A percentile compares a stretch with the other conserved stretches of the same genome.
Conservation (phyloP, 2,888 invertebrate genomes). For the Melieria crassipennis region DNA sequence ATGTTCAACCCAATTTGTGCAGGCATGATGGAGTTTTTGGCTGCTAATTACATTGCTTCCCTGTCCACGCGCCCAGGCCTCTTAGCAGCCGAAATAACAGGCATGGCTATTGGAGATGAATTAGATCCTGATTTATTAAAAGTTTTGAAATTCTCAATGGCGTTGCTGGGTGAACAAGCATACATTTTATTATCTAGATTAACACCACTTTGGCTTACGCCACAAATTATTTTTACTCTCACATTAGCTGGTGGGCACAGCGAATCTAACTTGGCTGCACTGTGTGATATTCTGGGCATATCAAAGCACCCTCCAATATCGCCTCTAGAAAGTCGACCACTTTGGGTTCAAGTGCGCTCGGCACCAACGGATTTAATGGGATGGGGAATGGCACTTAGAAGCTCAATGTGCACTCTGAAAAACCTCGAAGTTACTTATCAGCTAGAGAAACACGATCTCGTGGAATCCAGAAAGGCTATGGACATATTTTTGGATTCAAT, state of each 20-base stretch:
- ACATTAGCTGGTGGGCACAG: constrained; percentile 69
- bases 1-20: constrained; percentile 68
- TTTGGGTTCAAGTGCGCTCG: constrained; percentile 64
- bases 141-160: constrained; percentile 67
- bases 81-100: constrained; percentile 66
- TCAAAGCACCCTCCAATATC: constrained; percentile 66
- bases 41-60: constrained; percentile 69
- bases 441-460: constrained; percentile 64
- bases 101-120: constrained; percentile 59
- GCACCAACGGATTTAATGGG: constrained; percentile 67
- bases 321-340: constrained; percentile 54
- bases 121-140: constrained; percentile 65
- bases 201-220: constrained; percentile 68
- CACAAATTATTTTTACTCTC: constrained; percentile 68
- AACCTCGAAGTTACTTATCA: constrained; percentile 68
- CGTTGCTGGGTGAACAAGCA: constrained; percentile 67
- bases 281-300: constrained; percentile 67
- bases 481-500: constrained; percentile 68
- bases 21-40: constrained; percentile 68
- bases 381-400: constrained; percentile 68
- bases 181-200: constrained; percentile 67
- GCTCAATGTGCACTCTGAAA: constrained; percentile 66
- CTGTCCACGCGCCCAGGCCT: constrained; percentile 68
- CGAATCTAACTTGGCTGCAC: constrained; percentile 68
- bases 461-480: constrained; percentile 60